Conservation (phyloP, 2,888 invertebrate species). For the Archips crataeganus region DNA sequence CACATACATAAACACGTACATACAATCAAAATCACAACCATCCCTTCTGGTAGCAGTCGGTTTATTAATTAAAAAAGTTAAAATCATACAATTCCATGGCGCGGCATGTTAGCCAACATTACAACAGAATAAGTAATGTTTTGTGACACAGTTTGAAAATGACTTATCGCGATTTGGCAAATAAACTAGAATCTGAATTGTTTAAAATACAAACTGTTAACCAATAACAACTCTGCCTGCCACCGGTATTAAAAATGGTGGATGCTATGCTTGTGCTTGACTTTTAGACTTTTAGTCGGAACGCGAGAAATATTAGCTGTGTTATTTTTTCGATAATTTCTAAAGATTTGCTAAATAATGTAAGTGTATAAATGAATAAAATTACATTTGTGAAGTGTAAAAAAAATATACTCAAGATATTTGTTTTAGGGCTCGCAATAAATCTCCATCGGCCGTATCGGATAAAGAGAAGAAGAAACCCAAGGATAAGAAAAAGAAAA, state of each 20-base stretch:
- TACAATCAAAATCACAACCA: no score
- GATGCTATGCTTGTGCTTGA: neutral
- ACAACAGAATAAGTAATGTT: neutral
- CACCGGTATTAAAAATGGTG: conserved; percentile 23
- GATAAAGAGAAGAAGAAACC: conserved; percentile 90
- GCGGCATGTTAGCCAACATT: neutral
- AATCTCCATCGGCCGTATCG: conserved; percentile 89
- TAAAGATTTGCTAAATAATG: conserved; percentile 16
- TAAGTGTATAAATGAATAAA: conserved; percentile 16
- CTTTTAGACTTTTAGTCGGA: neutral
- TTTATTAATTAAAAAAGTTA: neutral
- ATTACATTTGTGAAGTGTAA: conserved; percentile 15
- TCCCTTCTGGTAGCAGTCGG: no score
- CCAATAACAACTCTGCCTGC: conserved; percentile 20
- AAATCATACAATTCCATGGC: neutral
- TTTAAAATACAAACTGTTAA: neutral
- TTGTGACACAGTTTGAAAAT: neutral
- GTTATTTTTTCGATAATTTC: conserved; percentile 11
- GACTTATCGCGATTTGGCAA: neutral
- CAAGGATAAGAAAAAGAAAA: conserved; percentile 87
- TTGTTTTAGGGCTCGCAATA: conserved; percentile 89
- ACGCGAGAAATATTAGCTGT: neutral
- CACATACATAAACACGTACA: no score
- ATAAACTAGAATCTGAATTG: conserved; percentile 12
- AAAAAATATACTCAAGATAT: conserved; percentile 25